These are phyloP conservation scores for Therioaphis trifolii DNA, from an alignment of 2,888 invertebrate species.

Conservation along the genomic window DNA sequence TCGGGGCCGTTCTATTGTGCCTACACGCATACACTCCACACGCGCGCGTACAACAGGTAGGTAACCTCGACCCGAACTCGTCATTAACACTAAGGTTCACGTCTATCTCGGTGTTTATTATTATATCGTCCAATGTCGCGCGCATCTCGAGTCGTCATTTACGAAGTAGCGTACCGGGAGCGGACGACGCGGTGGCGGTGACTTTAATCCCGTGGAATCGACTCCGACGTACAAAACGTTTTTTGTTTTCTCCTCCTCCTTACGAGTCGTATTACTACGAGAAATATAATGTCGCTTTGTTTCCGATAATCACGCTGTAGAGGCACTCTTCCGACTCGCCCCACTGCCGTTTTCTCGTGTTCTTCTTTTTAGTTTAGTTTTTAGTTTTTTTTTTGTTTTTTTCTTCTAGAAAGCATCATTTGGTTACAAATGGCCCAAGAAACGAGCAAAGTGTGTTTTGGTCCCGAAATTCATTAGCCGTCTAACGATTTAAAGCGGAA, in stretches of 20 bases:
- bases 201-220: background rate
- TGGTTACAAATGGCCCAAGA: slow-evolving; percentile 61
- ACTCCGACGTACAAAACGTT: background rate
- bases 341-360: background rate
- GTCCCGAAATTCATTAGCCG: slow-evolving; percentile 62
- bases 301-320: slow-evolving; percentile 29
- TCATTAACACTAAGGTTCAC: too few relatives aligned
- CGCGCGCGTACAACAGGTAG: too few relatives aligned
- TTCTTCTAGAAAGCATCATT: slow-evolving; percentile 47
- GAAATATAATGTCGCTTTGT: slow-evolving; percentile 5
- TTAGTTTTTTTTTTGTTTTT: slow-evolving; percentile 7
- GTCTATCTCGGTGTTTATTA: too few relatives aligned
- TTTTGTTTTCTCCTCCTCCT: background rate
- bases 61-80: background rate
- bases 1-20: slow-evolving; percentile 3
- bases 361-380: slow-evolving; percentile 21
- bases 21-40: too few relatives aligned
- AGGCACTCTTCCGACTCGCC: slow-evolving; percentile 12
- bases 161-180: background rate
- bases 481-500: slow-evolving; percentile 53
- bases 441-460: slow-evolving; percentile 54
- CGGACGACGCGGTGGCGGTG: background rate
- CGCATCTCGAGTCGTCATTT: too few relatives aligned
- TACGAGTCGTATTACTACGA: background rate
- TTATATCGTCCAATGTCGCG: too few relatives aligned